Evolutionary conservation across 2,888 invertebrate genomes (phyloP).

Genomic region (Neoscelio sp.): DNA sequence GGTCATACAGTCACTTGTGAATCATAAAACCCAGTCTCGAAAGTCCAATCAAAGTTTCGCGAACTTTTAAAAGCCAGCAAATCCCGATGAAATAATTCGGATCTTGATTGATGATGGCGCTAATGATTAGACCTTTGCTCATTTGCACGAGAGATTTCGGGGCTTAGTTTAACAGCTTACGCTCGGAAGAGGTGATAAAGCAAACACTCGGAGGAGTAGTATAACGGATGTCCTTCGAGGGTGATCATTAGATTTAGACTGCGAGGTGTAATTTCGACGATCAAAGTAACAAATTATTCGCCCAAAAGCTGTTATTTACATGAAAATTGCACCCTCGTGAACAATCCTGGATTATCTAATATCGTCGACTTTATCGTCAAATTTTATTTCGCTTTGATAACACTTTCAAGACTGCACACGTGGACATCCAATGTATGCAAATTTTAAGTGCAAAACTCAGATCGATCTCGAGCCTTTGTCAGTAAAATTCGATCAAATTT

Average conservation of each 20-base stretch:
- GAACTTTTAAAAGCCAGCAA: background rate
- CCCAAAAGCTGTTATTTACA: conserved; percentile 19
- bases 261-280: conserved; percentile 21
- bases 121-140: conserved; percentile 11
- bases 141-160: conserved; percentile 4
- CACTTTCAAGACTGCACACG: conserved; percentile 20
- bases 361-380: background rate
- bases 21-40: conserved; percentile 1
- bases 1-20: conserved; percentile 1
- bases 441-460: background rate
- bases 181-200: conserved; percentile 12
- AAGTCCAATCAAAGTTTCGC: conserved; percentile 32
- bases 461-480: background rate
- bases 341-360: background rate
- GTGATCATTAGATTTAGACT: conserved; percentile 7
- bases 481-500: too few relatives aligned
- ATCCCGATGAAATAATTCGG: background rate
- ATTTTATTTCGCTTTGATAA: conserved; percentile 29
- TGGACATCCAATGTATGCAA: background rate
- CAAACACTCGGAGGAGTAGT: conserved; percentile 12
- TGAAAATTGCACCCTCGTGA: conserved; percentile 15
- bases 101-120: conserved; percentile 4
- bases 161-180: background rate
- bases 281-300: conserved; percentile 23
- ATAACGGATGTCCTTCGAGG: conserved; percentile 17